Percentiles rank a stretch among this genome's conserved stretches.
These are phyloP conservation scores for Lytechinus pictus DNA, from an alignment of 35 echinoderm and acorn worm species.

Conservation along the genomic window DNA sequence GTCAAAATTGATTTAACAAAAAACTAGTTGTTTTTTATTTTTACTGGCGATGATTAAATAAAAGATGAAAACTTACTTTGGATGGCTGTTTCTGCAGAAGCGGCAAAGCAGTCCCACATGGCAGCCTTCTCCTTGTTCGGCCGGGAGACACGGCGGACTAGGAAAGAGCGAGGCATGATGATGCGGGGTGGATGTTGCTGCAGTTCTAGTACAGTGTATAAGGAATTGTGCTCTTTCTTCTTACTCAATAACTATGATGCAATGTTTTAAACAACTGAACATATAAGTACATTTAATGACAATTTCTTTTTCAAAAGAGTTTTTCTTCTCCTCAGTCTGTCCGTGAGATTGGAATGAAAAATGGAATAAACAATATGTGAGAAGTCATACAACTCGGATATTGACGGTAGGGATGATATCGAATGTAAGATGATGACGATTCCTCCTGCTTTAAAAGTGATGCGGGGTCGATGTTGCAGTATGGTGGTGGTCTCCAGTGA, in stretches of 20 bases:
- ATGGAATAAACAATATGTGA: not conserved
- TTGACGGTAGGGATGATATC: not conserved
- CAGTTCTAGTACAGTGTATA: not conserved
- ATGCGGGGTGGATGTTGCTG: not conserved
- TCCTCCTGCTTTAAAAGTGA: not conserved
- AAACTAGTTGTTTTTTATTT: not conserved
- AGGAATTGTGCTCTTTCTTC: not conserved
- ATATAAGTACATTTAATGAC: not conserved
- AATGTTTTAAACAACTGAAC: not conserved
- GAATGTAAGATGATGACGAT: not conserved
- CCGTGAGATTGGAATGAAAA: not conserved
- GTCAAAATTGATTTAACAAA: conserved; percentile 23
- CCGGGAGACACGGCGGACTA: conserved; percentile 24
- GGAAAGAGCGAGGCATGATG: conserved; percentile 39
- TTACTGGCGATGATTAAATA: not conserved
- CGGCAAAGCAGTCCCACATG: conserved; percentile 31
- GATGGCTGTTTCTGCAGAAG: not conserved
- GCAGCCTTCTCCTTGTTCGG: conserved; percentile 11
- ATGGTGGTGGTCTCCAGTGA: not conserved
- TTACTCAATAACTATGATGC: not conserved
- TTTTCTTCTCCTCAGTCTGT: not conserved
- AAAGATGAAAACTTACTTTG: conserved; percentile 21
- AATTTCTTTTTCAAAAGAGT: not conserved
- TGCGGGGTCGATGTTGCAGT: not conserved
- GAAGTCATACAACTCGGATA: not conserved